Evolutionary conservation across 2,888 invertebrate species (phyloP).

Genomic region (Acanthosoma haemorrhoidale): DNA sequence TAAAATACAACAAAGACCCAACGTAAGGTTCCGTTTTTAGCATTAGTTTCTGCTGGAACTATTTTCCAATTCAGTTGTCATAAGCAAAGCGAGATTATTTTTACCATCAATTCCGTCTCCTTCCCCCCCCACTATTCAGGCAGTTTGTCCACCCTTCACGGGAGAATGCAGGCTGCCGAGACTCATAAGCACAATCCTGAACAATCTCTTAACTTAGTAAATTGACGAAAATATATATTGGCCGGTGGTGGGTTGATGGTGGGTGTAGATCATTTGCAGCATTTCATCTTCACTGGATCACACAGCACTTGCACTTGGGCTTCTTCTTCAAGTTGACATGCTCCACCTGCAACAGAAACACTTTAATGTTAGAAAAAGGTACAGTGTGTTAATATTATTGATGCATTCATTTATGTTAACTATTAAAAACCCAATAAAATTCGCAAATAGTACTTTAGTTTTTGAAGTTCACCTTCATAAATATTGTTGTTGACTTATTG

Average conservation of each 20-base stretch:
- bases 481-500: too few relatives aligned
- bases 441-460: too few relatives aligned
- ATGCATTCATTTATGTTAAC: too few relatives aligned
- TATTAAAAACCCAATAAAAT: too few relatives aligned
- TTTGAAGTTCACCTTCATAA: too few relatives aligned
- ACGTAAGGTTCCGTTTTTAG: not conserved
- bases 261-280: not conserved
- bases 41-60: slow-evolving; percentile 19
- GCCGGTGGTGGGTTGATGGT: slow-evolving; percentile 4
- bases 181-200: not conserved
- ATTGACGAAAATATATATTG: slow-evolving; percentile 12
- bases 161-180: not conserved
- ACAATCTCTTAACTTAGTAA: not conserved
- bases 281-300: slow-evolving; percentile 65
- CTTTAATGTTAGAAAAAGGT: slow-evolving; percentile 33
- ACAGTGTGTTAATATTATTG: too few relatives aligned
- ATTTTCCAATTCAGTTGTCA: slow-evolving; percentile 20
- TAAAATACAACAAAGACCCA: slow-evolving; percentile 5
- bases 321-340: slow-evolving; percentile 91
- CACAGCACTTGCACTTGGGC: slow-evolving; percentile 92
- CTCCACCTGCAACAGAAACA: slow-evolving; percentile 58
- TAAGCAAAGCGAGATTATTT: slow-evolving; percentile 25
- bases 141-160: too few relatives aligned
- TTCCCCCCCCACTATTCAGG: not conserved
- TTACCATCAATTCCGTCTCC: not conserved